phyloP scores from a whole-genome alignment of 2,113 vertebrate species.

The Pseudonaja textilis region DNA sequence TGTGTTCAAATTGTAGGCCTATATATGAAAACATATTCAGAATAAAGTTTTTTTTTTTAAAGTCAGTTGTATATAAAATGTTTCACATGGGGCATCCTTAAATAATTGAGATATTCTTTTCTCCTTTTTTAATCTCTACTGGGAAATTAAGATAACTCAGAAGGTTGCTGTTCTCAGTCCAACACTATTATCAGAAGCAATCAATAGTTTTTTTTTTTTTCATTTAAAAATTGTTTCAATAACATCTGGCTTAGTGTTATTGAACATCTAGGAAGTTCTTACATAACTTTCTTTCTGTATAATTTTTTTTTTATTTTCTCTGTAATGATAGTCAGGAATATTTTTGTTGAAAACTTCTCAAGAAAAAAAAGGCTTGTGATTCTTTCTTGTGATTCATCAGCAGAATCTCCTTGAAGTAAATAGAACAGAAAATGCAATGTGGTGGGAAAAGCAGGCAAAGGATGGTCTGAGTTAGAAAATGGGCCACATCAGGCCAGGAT shows the following conservation, averaged over 20 bases:
- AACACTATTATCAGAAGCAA: constrained; percentile 1
- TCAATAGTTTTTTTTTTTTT: not conserved
- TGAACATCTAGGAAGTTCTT: not conserved
- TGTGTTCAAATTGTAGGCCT: not conserved
- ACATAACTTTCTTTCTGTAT: not conserved
- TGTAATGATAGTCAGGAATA: not conserved
- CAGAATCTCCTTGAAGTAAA: not conserved
- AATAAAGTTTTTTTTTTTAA: not conserved
- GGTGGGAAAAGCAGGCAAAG: not conserved
- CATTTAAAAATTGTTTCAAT: not conserved
- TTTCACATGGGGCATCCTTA: not conserved
- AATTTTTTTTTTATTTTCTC: not conserved
- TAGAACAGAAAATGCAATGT: not conserved
- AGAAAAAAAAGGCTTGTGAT: not conserved
- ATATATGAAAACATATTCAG: too few species aligned
- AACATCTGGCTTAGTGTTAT: not conserved
- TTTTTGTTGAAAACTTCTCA: not conserved
- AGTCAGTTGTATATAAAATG: not conserved
- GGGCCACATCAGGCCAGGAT: not conserved
- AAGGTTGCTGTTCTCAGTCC: not conserved
- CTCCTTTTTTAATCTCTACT: not conserved
- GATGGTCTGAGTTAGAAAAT: not conserved
- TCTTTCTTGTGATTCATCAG: not conserved
- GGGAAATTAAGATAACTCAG: not conserved
- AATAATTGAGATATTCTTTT: not conserved